Evolutionary conservation across 1,140 invertebrate species (phyloP), one percentile per base, ranked within the genome.

Genomic region (Amphibalanus amphitrite): DNA sequence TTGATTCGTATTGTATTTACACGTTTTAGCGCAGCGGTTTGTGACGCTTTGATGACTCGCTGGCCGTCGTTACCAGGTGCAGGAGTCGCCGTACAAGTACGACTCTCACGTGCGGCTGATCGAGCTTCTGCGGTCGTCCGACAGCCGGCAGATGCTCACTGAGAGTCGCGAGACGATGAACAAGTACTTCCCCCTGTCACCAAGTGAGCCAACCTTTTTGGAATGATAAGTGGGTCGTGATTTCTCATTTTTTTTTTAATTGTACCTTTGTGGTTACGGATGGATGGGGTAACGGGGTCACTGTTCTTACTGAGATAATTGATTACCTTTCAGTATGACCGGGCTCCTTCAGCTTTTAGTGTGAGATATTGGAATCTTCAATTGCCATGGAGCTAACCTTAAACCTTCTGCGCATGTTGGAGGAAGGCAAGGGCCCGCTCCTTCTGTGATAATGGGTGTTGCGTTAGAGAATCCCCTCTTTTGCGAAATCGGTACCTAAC

Each of bases 171-270:
- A 67, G n/a, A 67, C n/a, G 6, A 67, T 67, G 65, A 67, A 67
- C 65, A 67, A 67, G n/a, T 67, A 67, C 65, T 67, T 67, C 28
- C 65, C 65, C 3, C 65, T 67, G 3, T 67, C 65, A 1, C 65
- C 65, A 8, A 26, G 65, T 67, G 20, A 67, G 65, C 28, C 3
- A 65, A 13, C 13, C 13, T 25, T 13, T 59, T 15, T 59, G 13
- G 13, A 25, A 59, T 25, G 47, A 13, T 59, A 59, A 59, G 25
- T 59, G 47, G 13, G 47, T 59, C 13, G 25, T 13, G 47, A 59
- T 59, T 59, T 25, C 13, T 15, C 47, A 25, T 59, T 59, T 59
- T 25, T 59, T 15, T 59, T 15, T 59, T 59, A 15, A 15, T 59
- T 25, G 25, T 59, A 59, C 13, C 13, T 59, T 59, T 59, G 13